Conservation (phyloP, 2,113 vertebrate genomes). For the Sinocyclocheilus rhinocerous region DNA sequence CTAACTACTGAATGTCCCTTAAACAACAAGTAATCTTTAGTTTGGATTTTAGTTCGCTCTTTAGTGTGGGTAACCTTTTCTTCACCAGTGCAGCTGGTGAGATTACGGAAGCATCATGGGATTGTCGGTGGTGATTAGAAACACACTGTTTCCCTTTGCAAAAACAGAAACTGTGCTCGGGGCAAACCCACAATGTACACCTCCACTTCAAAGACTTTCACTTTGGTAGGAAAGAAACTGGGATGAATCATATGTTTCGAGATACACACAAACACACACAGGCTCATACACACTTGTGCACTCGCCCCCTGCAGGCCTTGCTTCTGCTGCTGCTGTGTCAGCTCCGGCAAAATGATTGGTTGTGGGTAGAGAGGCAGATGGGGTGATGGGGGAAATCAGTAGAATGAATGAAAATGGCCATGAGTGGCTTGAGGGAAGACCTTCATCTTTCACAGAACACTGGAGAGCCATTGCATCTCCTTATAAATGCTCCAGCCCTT, state of each 20-base stretch:
- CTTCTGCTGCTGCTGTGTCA: constrained; percentile 17
- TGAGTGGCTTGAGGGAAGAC: constrained; percentile 5
- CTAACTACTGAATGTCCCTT: background rate
- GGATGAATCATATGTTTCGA: constrained; percentile 14
- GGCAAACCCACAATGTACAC: background rate
- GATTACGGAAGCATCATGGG: background rate
- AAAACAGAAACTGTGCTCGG: background rate
- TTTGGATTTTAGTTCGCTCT: background rate
- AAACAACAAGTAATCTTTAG: background rate
- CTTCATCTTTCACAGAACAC: constrained; percentile 26
- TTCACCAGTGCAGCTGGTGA: too few species aligned
- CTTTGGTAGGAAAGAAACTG: constrained; percentile 6
- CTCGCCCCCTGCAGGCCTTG: background rate
- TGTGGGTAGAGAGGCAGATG: constrained; percentile 21
- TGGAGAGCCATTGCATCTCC: background rate
- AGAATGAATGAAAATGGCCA: constrained; percentile 23
- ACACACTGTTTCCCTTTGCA: background rate
- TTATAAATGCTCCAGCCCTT: background rate
- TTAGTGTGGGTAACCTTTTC: background rate
- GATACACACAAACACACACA: background rate
- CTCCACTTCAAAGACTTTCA: constrained; percentile 9
- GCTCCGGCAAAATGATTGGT: background rate
- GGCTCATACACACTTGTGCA: constrained; percentile 8
- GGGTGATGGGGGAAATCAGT: constrained; percentile 30
- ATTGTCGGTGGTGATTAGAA: background rate